Evolutionary conservation across 2,113 vertebrate genomes (phyloP).

Genomic region (Mormoops blainvillei): DNA sequence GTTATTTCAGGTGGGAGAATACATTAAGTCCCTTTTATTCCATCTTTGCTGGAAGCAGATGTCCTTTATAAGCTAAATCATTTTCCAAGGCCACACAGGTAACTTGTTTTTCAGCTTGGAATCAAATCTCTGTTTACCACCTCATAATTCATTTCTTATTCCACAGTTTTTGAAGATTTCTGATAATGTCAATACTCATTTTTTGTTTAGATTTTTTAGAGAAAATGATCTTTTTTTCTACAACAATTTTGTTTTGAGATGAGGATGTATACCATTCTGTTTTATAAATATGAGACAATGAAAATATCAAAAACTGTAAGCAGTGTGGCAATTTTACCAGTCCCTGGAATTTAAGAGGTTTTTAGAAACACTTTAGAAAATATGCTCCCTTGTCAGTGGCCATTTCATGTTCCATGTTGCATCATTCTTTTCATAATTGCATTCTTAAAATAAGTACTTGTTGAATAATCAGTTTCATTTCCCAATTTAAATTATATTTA

Average conservation of each 20-base stretch:
- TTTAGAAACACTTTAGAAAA: slow-evolving; percentile 27
- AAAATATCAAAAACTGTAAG: not conserved
- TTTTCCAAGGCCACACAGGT: not conserved
- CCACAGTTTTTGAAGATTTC: not conserved
- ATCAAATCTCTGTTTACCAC: not conserved
- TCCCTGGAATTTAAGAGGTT: not conserved
- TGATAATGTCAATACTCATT: not conserved
- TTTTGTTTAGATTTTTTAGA: slow-evolving; percentile 22
- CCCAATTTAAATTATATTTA: slow-evolving; percentile 69
- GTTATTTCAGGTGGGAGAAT: not conserved
- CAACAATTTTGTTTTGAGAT: not conserved
- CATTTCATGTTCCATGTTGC: not conserved
- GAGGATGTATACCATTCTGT: not conserved
- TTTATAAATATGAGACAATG: not conserved
- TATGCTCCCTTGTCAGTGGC: not conserved
- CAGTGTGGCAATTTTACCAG: not conserved
- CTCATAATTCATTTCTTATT: not conserved
- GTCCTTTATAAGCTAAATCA: not conserved
- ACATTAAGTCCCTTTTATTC: not conserved
- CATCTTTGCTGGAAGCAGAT: not conserved
- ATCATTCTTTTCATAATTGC: slow-evolving; percentile 63
- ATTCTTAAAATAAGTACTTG: slow-evolving; percentile 65
- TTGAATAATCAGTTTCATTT: slow-evolving; percentile 62
- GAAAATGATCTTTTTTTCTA: not conserved
- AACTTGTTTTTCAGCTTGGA: not conserved